Percentiles rank a stretch among this genome's conserved stretches.
phyloP scores from a whole-genome alignment of 2,113 vertebrate species.

The Chroicocephalus ridibundus region DNA sequence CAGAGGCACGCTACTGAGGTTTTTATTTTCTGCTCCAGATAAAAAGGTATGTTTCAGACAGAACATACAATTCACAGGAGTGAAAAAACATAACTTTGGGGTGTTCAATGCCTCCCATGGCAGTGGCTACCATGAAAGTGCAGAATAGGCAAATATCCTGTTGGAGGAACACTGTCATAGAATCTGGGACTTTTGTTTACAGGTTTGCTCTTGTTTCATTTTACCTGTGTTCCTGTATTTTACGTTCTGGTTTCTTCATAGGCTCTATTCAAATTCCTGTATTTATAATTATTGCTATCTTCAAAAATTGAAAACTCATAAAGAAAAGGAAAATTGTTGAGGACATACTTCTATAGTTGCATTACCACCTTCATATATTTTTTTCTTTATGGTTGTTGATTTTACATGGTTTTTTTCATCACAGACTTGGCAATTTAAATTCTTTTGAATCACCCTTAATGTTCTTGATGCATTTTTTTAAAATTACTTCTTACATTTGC shows the following conservation, averaged over 20 bases:
- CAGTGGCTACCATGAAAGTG: background rate
- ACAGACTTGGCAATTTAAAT: background rate
- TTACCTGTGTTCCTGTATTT: background rate
- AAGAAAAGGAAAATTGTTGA: background rate
- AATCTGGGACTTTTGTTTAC: background rate
- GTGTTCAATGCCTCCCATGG: background rate
- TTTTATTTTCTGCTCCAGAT: background rate
- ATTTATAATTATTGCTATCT: background rate
- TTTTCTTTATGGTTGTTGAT: background rate
- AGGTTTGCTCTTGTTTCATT: background rate
- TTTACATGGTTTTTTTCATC: background rate
- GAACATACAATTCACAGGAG: background rate
- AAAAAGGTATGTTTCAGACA: background rate
- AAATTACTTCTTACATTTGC: background rate
- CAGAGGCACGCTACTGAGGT: fast-evolving
- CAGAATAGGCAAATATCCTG: background rate
- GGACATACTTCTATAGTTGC: background rate
- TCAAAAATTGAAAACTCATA: background rate
- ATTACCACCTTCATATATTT: background rate
- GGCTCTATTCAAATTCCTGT: background rate
- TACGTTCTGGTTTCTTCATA: background rate
- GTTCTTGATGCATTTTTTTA: background rate
- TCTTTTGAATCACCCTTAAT: background rate
- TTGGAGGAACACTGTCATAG: background rate
- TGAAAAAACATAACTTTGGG: background rate